Conservation (phyloP, 2,797 vertebrate species). For the Dendrocincla tyrannina region DNA sequence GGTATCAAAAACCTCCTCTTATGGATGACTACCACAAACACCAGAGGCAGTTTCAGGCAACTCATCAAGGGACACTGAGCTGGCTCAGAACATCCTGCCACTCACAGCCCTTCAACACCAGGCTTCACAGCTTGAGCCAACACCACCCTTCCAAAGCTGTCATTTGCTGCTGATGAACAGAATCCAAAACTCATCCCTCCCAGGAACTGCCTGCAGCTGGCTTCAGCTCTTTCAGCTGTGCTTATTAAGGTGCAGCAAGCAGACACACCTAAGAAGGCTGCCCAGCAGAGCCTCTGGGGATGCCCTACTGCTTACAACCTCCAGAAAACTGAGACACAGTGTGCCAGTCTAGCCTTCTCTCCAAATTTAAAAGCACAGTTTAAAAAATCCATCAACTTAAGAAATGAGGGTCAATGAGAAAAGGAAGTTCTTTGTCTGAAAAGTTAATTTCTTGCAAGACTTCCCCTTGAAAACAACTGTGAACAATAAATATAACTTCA, state of each 20-base stretch:
- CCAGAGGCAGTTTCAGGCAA: neutral
- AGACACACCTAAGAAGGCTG: neutral
- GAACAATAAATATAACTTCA: neutral
- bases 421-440: neutral
- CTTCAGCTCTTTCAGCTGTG: neutral
- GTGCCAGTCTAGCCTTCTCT: neutral
- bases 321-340: neutral
- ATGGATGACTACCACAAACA: neutral
- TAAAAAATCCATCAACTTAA: neutral
- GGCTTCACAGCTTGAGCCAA: neutral
- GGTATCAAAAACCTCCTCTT: neutral
- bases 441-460: neutral
- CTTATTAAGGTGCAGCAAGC: neutral
- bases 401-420: neutral
- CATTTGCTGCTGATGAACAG: neutral
- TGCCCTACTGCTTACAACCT: neutral
- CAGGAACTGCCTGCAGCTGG: neutral
- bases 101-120: neutral
- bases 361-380: neutral
- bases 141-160: neutral
- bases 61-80: neutral
- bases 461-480: neutral
- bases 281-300: neutral
- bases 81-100: neutral
- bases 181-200: neutral